These are phyloP conservation scores for Oryzias celebensis DNA, from an alignment of 2,113 vertebrate genomes.

Conservation along the genomic window DNA sequence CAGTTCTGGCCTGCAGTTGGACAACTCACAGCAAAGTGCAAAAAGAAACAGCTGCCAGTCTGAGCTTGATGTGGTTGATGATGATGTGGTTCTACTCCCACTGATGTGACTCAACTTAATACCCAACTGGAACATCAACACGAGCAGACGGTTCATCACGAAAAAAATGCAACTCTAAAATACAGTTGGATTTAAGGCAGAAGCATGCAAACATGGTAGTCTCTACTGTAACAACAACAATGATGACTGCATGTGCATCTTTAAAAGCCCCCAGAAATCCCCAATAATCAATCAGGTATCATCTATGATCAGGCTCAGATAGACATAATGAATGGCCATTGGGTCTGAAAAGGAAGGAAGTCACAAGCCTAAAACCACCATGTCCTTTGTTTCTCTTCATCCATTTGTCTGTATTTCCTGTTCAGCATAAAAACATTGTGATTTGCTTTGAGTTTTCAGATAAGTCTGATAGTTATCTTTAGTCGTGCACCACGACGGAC, in stretches of 20 bases:
- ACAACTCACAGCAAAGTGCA: constrained; percentile 12
- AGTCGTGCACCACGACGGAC: too few relatives aligned
- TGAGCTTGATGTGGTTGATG: constrained; percentile 30
- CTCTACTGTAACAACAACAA: constrained; percentile 2
- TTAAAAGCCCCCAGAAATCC: constrained; percentile 45
- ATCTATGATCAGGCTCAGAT: constrained; percentile 38
- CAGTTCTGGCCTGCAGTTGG: constrained; percentile 6
- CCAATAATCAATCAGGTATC: constrained; percentile 56
- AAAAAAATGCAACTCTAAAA: neutral
- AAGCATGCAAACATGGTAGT: neutral
- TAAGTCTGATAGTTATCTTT: too few relatives aligned
- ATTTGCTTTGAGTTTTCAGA: too few relatives aligned
- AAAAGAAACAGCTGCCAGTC: constrained; percentile 63
- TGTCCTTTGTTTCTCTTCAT: constrained; percentile 16
- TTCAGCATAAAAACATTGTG: too few relatives aligned
- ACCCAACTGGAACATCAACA: neutral
- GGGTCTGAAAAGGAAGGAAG: constrained; percentile 36
- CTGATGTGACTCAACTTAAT: constrained; percentile 12
- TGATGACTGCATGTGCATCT: constrained; percentile 54
- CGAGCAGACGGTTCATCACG: neutral
- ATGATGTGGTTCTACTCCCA: constrained; percentile 51
- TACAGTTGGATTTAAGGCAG: neutral
- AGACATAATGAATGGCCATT: constrained; percentile 41
- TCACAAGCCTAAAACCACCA: constrained; percentile 13
- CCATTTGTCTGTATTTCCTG: constrained; percentile 7